Conservation (phyloP, 2,797 vertebrate genomes). For the Poecilia picta region DNA sequence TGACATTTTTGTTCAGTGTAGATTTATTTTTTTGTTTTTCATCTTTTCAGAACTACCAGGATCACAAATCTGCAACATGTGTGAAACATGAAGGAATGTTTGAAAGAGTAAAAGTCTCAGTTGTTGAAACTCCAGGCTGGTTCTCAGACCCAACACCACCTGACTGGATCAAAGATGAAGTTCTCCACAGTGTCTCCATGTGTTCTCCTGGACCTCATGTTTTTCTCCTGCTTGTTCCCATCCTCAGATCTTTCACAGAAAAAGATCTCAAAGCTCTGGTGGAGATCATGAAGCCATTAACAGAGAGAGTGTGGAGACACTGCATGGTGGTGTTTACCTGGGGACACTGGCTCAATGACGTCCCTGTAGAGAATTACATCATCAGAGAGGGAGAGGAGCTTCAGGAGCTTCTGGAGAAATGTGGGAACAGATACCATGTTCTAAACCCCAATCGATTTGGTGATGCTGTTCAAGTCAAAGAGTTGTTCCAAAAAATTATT, state of each 20-base stretch:
- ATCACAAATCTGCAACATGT: neutral
- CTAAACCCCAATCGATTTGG: neutral
- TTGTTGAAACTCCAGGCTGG: too few relatives aligned
- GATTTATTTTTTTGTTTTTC: too few relatives aligned
- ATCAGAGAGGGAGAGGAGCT: conserved; percentile 40
- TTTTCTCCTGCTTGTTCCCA: neutral
- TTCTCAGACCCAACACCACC: too few relatives aligned
- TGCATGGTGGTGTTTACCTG: conserved; percentile 55
- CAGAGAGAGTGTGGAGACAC: conserved; percentile 51
- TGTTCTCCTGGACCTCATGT: too few relatives aligned
- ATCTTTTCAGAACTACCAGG: conserved; percentile 22
- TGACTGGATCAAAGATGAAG: too few relatives aligned
- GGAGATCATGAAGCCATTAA: conserved; percentile 40
- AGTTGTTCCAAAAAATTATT: conserved; percentile 10
- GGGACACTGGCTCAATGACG: neutral
- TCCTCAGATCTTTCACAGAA: conserved; percentile 37
- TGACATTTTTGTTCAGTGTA: too few relatives aligned
- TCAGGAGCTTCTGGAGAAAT: conserved; percentile 44
- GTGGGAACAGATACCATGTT: conserved; percentile 45
- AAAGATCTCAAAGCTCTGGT: conserved; percentile 38
- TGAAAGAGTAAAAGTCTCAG: too few relatives aligned
- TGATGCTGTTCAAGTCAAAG: neutral
- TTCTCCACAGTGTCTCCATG: too few relatives aligned
- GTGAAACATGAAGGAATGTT: conserved; percentile 11
- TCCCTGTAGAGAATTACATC: conserved; percentile 36